Evolutionary conservation across 2,888 invertebrate genomes (phyloP), one percentile per base, ranked within the genome.

Genomic region (Trypoxylon attenuatum): DNA sequence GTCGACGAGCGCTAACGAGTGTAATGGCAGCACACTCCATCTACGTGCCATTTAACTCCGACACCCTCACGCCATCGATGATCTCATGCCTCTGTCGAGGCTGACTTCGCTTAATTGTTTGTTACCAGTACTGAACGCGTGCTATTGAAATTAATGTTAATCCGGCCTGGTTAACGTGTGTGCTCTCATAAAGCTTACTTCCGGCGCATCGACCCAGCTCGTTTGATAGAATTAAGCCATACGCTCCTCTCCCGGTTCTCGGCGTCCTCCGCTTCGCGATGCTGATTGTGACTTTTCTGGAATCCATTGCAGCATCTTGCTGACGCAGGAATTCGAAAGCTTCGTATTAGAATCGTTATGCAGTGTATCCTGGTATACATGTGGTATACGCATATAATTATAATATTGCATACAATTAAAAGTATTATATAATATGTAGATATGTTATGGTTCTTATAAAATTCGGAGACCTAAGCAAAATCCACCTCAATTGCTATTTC

Each of bases 101-200:
- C 77, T 76, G 80, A 77, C 82, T 80, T 78, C 73, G 63, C 82
- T 86, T 85, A 86, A 86, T 86, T 86, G 86, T 86, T 87, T 87
- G 86, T 87, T 86, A 87, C 85, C 85, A 85, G 86, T 85, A 80
- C 82, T 78, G 78, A 78, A 85, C 82, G 82, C 85, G 84, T 84
- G 84, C 86, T 86, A 86, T 87, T 86, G 86, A 86, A 86, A 86
- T 87, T 86, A 85, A 87, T 86, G 84, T 84, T 86, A 86, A 86
- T 86, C 82, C 81, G 81, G 74, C 82, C 71, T 74, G 79, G 80
- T 81, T 81, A 82, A 77, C 80, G 69, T 79, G 77, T 75, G 73
- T 68, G 80, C 80, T 80, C 80, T 82, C 82, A 82, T 83, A 84
- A 84, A 84, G 84, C 80, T 77, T 80, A 81, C 84, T 85, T 85